Base-by-base conservation (phyloP, 1,140 invertebrate genomes). In the Drosophila arizonae region DNA sequence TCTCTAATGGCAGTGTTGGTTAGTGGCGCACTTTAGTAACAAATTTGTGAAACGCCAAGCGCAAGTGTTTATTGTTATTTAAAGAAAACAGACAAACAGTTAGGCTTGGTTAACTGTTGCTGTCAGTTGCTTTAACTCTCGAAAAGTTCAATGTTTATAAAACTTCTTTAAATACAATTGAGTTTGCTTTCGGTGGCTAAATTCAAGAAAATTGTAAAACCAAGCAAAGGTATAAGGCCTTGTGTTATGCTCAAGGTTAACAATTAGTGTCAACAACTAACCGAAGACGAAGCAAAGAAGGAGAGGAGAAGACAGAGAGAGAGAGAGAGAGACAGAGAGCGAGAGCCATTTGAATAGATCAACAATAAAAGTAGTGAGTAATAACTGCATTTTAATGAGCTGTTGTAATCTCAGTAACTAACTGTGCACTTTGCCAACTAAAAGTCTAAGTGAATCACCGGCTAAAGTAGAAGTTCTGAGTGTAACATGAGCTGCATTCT, bases 351-450 rank as follows among this genome's bases (percentile, higher is more conserved):
- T 21, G 3, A 46, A 26, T 55, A 33, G 15, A 15, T 48, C 11
- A 39, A 15, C 26, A 52, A 50, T 24, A 45, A 48, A 60, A 48
- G 15, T 15, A 43, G 57, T 60, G 43, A 60, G 57, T 60, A 60
- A 60, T 33, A 46, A 1, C 45, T 17, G 10, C 6, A 46, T 46
- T 0, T 46, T 11, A 46, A 17, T 17, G 36, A 39, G 36, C 36
- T 39, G 36, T 39, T 13, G 36, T 10, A 39, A 13, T 39, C 36
- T 11, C 36, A 39, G 36, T 9, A 28, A n/a, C 13, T 57, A 15
- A n/a, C 15, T 2, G 9, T 28, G 13, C 26, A 11, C 15, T 58
- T 33, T 33, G 30, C 13, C 28, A 60, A n/a, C 26, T 48, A 6
- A 30, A 48, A 30, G 24, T 48, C 45, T n/a, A 6, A 11, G 4